These are phyloP conservation scores for Hypercompe scribonia DNA, from an alignment of 2,888 invertebrate species.

Conservation along the genomic window DNA sequence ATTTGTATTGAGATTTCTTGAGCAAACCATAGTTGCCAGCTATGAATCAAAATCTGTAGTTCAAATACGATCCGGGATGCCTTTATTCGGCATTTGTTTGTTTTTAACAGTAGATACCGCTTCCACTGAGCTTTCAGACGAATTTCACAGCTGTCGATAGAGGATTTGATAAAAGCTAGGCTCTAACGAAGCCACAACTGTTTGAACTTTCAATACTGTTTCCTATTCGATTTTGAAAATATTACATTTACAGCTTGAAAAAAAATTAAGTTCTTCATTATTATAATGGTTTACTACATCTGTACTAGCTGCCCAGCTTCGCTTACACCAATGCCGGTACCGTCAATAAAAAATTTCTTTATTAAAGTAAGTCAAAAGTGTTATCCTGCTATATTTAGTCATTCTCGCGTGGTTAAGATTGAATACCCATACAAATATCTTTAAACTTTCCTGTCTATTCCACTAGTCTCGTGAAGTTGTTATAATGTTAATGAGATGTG, in stretches of 20 bases:
- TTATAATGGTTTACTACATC: too few species aligned
- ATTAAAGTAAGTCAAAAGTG: too few species aligned
- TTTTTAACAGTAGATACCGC: constrained; percentile 50
- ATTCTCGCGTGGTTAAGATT: too few species aligned
- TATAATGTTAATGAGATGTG: too few species aligned
- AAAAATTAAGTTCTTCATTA: too few species aligned
- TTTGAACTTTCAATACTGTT: constrained; percentile 56
- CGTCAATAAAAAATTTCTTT: too few species aligned
- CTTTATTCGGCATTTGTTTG: constrained; percentile 39
- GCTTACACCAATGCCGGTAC: too few species aligned
- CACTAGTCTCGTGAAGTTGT: too few species aligned
- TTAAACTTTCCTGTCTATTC: too few species aligned
- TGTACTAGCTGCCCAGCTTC: too few species aligned
- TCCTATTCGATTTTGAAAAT: constrained; percentile 56
- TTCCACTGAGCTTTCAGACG: constrained; percentile 58
- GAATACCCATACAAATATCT: too few species aligned
- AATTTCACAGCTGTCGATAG: constrained; percentile 65
- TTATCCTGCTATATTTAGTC: too few species aligned
- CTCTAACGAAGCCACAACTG: constrained; percentile 72
- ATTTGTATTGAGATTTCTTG: neutral
- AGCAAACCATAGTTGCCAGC: neutral
- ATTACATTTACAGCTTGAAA: constrained; percentile 10
- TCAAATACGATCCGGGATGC: constrained; percentile 7
- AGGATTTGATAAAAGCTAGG: constrained; percentile 67
- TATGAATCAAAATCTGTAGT: neutral